Percentiles rank a stretch among this genome's conserved stretches.
These are phyloP conservation scores for Trematocara unimaculatum DNA, from an alignment of 2,113 vertebrate species.

Conservation along the genomic window DNA sequence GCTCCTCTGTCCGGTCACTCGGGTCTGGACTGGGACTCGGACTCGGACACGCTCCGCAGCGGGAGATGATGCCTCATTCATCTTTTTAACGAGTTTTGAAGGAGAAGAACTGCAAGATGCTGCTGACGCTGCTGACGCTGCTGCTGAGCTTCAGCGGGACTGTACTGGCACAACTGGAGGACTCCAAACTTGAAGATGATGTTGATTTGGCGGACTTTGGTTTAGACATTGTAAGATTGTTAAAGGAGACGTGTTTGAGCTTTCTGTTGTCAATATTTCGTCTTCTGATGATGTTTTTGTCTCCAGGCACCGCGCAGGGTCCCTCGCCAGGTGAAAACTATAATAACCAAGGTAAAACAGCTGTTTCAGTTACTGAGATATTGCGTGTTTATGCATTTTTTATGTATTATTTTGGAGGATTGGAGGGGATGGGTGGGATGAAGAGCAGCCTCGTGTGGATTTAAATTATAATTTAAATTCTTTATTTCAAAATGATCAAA, in stretches of 20 bases:
- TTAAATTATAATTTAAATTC: neutral
- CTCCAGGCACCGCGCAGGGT: constrained; percentile 62
- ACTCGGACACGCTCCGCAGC: neutral
- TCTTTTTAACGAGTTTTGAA: neutral
- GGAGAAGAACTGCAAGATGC: constrained; percentile 15
- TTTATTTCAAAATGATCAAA: neutral
- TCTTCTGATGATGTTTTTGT: neutral
- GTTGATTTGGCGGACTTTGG: constrained; percentile 42
- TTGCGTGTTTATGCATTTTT: neutral
- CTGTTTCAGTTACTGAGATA: neutral
- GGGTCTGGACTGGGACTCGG: neutral
- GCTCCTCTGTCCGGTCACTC: neutral
- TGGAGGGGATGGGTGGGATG: neutral
- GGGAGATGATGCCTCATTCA: constrained; percentile 14
- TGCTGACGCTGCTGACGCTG: constrained; percentile 27
- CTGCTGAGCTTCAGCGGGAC: neutral
- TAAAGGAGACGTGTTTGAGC: no score
- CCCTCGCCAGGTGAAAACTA: constrained; percentile 64
- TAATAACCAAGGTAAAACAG: constrained; percentile 58
- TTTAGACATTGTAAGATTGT: constrained; percentile 50
- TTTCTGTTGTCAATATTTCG: neutral
- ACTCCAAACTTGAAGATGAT: constrained; percentile 19
- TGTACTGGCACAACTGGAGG: constrained; percentile 6
- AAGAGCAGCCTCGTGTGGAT: neutral
- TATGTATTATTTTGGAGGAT: neutral